Base-by-base conservation (phyloP, 2,888 invertebrate species). In the Meiosimyza platycephala region DNA sequence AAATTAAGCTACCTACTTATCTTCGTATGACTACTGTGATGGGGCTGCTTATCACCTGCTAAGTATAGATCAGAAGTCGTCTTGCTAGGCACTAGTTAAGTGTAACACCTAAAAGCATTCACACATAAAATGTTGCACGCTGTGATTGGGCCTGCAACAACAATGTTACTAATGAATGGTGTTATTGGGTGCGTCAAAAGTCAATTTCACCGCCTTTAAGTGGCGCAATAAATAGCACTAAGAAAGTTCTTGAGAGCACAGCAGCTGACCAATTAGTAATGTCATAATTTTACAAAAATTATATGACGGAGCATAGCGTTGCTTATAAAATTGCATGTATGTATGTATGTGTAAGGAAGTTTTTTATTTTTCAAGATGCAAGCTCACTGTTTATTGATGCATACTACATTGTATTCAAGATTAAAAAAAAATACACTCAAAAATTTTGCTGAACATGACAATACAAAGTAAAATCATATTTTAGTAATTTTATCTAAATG, bases 101-200 rank as follows among this genome's bases (percentile, higher is more conserved):
- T 40, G 40, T 40, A 40, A 40, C 40, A 40, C 67, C 18, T 68
- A 68, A 68, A 68, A 68, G 67, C 67, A 68, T 68, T 68, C 67
- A 57, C 57, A 48, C 67, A 68, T 68, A 68, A 68, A 68, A 50
- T 28, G 67, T 59, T 68, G 50, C 48, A 48, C 47, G 57, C 67
- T 16, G 22, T 18, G 67, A 68, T 68, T 57, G 57, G 47, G 47
- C 40, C 15, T 33, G 9, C 66, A 33, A 54, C 15, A 40, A 40
- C 40, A 2, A 40, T 2, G 40, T 40, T 9, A 40, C 9, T 9
- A 9, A 40, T 7, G 40, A 9, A 40, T 9, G 9, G 40, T 40
- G 40, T 40, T 40, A 40, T 9, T 40, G 40, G 40, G 40, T 9
- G 40, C 6, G 9, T 40, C 9, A 40, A 40, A 40, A 40, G 40